Evolutionary conservation across 1,140 invertebrate genomes (phyloP), one percentile per base, ranked within the genome.

Genomic region (Rhizoglyphus robini): DNA sequence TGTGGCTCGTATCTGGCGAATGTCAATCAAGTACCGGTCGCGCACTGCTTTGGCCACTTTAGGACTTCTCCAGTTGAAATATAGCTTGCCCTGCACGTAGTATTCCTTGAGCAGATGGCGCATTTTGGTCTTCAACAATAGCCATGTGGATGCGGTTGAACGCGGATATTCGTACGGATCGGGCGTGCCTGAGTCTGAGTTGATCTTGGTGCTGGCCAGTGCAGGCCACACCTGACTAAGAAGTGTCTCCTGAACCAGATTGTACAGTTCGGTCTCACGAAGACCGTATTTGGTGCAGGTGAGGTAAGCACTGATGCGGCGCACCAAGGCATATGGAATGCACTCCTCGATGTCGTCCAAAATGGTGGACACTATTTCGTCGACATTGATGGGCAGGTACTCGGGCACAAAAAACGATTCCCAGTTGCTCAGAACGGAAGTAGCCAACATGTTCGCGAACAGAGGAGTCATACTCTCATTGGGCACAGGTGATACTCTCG

Each of bases 221-320:
- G 58, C 58, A 23, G 58, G 58, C 58, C 58, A 60, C 15, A 60
- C 27, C 29, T 60, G 58, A 3, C 2, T 23, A 3, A 29, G n/a
- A 15, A 60, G 36, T 38, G 58, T 60, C 29, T 60, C 58, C 58
- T 60, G 58, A 27, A 74, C 49, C 4, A 74, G 32, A 34, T 73
- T 70, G n/a, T 69, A 63, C 23, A 75, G 57, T 49, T 75, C 74
- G 29, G 68, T 61, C 69, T 75, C 74, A 13, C 72, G 59, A 1
- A 75, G 63, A 41, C 74, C 74, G 66, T 69, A 71, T 29, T 62
- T 65, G 4, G 73, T 71, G 27, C 71, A 69, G 8, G 69, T 67
- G 15, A 74, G 49, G 63, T 71, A 74, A 0, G 69, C 38, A 15
- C 65, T 61, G 20, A 74, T 69, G 23, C 69, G 65, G 11, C 65